Base-by-base conservation (phyloP, 1,140 invertebrate species). In the Helicoverpa zea region DNA sequence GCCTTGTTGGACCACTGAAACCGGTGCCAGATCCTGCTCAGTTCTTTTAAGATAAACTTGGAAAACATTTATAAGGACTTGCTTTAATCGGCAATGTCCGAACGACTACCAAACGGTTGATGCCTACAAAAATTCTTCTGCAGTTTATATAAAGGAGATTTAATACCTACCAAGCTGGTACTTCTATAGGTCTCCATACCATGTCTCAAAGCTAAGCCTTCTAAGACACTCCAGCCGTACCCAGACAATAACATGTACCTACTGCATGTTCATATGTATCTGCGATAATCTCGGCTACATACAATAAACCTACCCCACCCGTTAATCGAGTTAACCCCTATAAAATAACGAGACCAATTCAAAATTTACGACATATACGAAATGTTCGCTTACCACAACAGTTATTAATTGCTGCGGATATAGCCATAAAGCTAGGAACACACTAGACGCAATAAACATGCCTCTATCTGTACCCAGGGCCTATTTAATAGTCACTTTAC, bases 401-500 rank as follows among this genome's bases (percentile, higher is more conserved):
- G 81, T 86, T 84, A 89, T 87, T 85, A 87, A 86, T 87, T 86
- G 86, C 81, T 43, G 18, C 80, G 74, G 78, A 83, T 87, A 84
- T 79, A 79, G 81, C 83, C 66, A 83, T 86, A 83, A 83, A 88
- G 83, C 68, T 59, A 72, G 82, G 80, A 82, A 59, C 76, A 82
- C 82, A 85, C 79, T 85, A 81, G 81, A 79, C 49, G 73, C 81
- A 82, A 86, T 87, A 87, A 87, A 87, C 81, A 74, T 77, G 74
- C 72, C 64, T 56, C 58, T 87, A 84, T 86, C 82, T 72, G 59
- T 83, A 76, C 78, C 82, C 78, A 51, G 79, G 81, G 80, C 75
- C 87, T 90, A 88, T 85, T 88, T 89, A 92, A 90, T 90, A 87
- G 89, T 80, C 89, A 82, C 84, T 90, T 89, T 86, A 84, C 84